phyloP scores from a whole-genome alignment of 2,797 vertebrate genomes.

The Enteromius thamalakanensis region DNA sequence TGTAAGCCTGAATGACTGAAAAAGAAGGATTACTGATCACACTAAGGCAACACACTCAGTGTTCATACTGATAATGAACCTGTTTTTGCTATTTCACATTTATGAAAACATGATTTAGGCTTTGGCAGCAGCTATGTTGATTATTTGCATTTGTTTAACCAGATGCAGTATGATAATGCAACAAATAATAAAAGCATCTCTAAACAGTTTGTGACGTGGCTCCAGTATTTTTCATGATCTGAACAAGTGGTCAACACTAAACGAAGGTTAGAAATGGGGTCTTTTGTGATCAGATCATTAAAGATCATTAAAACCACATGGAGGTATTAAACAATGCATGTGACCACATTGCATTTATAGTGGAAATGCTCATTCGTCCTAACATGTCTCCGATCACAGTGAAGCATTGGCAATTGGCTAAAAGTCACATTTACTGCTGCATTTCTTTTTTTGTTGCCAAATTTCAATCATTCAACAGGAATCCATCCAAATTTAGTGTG shows the following conservation, averaged over 20 bases:
- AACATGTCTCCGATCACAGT: not conserved
- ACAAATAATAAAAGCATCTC: not conserved
- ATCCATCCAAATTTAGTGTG: not conserved
- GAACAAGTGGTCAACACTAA: not conserved
- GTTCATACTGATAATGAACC: constrained; percentile 12
- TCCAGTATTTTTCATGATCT: not conserved
- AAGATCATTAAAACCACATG: not conserved
- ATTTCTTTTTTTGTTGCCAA: not conserved
- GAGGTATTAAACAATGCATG: not conserved
- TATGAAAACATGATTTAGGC: not conserved
- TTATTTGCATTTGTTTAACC: not conserved
- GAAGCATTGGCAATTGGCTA: not conserved
- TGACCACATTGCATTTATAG: not conserved
- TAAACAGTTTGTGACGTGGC: not conserved
- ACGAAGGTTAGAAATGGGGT: not conserved
- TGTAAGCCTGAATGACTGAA: constrained; percentile 3
- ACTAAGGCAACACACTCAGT: not conserved
- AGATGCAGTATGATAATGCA: not conserved
- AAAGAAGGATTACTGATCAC: constrained; percentile 4
- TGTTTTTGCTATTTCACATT: constrained; percentile 5
- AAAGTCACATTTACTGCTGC: not conserved
- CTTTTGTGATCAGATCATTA: not conserved
- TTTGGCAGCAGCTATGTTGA: not conserved
- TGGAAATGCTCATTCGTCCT: not conserved
- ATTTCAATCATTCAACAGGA: not conserved